Percentiles rank a stretch among this genome's conserved stretches.
These are phyloP conservation scores for Cisticola juncidis DNA, from an alignment of 2,113 vertebrate genomes.

Conservation along the genomic window DNA sequence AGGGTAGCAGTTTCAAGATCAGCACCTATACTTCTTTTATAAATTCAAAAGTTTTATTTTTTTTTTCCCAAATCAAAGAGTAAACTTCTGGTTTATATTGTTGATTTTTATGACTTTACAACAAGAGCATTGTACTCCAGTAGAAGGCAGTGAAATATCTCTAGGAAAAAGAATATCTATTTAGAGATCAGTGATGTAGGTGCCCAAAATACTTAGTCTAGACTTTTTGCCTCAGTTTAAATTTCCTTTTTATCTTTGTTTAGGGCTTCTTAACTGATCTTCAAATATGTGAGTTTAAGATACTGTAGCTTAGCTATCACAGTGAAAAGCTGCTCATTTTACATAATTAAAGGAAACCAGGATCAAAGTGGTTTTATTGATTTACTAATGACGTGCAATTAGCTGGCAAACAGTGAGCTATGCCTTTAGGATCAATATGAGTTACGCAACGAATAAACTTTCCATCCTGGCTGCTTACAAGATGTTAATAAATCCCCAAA, in stretches of 20 bases:
- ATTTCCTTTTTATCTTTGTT: not conserved
- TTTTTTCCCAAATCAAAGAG: not conserved
- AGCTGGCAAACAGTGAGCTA: not conserved
- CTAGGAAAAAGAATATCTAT: not conserved
- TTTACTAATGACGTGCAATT: conserved; percentile 42
- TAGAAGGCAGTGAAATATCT: not conserved
- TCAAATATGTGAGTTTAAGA: not conserved
- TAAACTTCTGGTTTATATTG: not conserved
- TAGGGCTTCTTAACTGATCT: not conserved
- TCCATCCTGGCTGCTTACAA: not conserved
- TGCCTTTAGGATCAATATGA: conserved; percentile 22
- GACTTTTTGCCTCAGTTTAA: not conserved
- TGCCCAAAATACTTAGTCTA: not conserved
- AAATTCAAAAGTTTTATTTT: not conserved
- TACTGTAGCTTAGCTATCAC: not conserved
- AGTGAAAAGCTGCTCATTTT: conserved; percentile 14
- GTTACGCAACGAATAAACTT: not conserved
- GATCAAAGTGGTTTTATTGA: conserved; percentile 26
- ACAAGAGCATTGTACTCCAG: not conserved
- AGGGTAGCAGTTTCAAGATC: not conserved
- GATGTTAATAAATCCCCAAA: not conserved
- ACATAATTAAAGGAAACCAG: not conserved
- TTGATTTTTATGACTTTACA: not conserved
- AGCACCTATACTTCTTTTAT: not conserved
- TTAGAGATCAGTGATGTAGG: not conserved